A percentile compares a stretch with the other conserved stretches of the same genome.
Conservation (phyloP, 2,888 invertebrate species). For the Lysandra coridon region DNA sequence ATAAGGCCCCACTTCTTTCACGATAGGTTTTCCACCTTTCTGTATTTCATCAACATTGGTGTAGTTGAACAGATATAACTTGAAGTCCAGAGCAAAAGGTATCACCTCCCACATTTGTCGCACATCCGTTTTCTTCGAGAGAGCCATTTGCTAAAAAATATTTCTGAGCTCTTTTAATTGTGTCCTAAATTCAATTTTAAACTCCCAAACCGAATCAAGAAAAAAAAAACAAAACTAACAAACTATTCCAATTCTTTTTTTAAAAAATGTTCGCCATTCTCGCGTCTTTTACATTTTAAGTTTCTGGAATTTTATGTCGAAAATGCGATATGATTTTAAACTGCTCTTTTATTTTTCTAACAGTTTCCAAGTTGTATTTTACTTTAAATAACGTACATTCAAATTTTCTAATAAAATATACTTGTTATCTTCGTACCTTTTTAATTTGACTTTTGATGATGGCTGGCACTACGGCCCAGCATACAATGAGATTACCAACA, state of each 20-base stretch:
- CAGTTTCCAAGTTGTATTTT: too few species aligned
- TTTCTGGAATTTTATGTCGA: too few species aligned
- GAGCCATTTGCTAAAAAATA: conserved; percentile 83
- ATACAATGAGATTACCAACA: conserved; percentile 83
- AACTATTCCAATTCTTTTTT: neutral
- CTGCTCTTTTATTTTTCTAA: too few species aligned
- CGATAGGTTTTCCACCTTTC: conserved; percentile 84
- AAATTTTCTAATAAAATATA: neutral
- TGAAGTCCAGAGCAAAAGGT: conserved; percentile 88
- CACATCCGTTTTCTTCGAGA: conserved; percentile 87
- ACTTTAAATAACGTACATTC: too few species aligned
- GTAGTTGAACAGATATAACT: conserved; percentile 89
- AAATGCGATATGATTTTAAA: too few species aligned
- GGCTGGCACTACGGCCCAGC: conserved; percentile 85
- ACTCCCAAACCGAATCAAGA: neutral
- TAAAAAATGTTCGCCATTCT: neutral
- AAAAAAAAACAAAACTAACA: too few species aligned
- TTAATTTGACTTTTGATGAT: conserved; percentile 84
- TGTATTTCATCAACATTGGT: conserved; percentile 88
- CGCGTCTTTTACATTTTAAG: too few species aligned
- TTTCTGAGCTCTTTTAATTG: neutral
- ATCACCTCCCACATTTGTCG: conserved; percentile 89
- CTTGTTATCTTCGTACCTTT: conserved; percentile 69
- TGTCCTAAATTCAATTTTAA: neutral
- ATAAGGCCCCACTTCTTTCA: conserved; percentile 91